Base-by-base conservation (phyloP, 2,797 vertebrate species). In the Strix occidentalis region DNA sequence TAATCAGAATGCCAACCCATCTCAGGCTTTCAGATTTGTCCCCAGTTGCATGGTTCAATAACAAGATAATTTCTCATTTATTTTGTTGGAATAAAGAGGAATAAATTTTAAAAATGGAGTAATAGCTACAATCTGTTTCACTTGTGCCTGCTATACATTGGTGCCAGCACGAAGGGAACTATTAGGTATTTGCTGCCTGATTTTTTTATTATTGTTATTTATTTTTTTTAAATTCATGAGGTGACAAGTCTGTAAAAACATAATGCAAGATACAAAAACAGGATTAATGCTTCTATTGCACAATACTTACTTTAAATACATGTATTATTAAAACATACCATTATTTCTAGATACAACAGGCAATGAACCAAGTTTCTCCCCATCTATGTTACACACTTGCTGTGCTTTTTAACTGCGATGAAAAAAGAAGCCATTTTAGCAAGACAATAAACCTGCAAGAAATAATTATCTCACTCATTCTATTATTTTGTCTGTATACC, bases 371-470 rank as follows among this genome's bases (percentile, higher is more conserved):
- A 82, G 58, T 54, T 97, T 91, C 35, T 90, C 31, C 60, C 79
- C 39, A 35, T 58, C 64, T 75, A 16, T 23, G 57, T 79, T 53
- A 81, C 31, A 57, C 5, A 39, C 18, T 75, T 29, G 11, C 60
- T 87, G 33, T 72, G 66, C 58, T 77, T 95, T 84, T 69, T 87
- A 76, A 70, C 25, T 10, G 29, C 16, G 7, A 33, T 39, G 79
- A 94, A 96, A 95, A 94, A 89, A 78, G 24, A 95, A 93, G 60
- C 20, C 12, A 6, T 90, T 91, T 93, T n/a, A 95, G 48, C 35
- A 90, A 87, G 56, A 66, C 68, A 93, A 93, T 79, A 63, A 92
- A 91, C 58, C 54, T 68, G 76, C 86, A 91, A 46, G 33, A 69
- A 95, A 78, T 7, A 87, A 54, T 61, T 96, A 24, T 31, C 71